These are phyloP conservation scores for Plebejus argus DNA, from an alignment of 2,888 invertebrate genomes.

Conservation along the genomic window DNA sequence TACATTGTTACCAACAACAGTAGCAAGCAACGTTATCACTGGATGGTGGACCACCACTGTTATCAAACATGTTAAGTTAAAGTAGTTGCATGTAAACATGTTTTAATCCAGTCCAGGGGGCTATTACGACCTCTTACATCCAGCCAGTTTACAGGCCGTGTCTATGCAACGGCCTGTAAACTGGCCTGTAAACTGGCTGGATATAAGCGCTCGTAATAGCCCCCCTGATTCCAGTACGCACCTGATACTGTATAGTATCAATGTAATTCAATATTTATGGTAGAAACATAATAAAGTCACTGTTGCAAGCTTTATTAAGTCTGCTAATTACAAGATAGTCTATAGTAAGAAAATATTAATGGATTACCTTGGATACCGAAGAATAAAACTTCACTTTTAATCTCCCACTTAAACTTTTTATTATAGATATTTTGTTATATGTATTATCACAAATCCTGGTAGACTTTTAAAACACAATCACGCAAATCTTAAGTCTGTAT, in stretches of 20 bases:
- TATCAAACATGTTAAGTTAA: no score
- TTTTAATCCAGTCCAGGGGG: not conserved
- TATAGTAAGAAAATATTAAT: conserved; percentile 43
- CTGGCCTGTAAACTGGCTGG: no score
- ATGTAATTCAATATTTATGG: not conserved
- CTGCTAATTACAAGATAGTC: not conserved
- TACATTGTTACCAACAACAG: not conserved
- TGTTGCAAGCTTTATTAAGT: not conserved
- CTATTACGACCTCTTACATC: no score
- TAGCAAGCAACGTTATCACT: not conserved
- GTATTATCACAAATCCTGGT: conserved; percentile 88
- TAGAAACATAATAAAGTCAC: not conserved
- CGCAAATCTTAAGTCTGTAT: conserved; percentile 78
- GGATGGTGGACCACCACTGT: not conserved
- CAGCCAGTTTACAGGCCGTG: no score
- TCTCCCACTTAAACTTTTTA: conserved; percentile 82
- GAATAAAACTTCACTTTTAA: conserved; percentile 79
- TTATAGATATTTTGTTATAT: conserved; percentile 84
- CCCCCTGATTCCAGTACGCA: not conserved
- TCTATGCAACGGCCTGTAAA: no score
- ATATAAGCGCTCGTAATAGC: no score
- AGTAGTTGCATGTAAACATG: not conserved
- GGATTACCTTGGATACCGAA: conserved; percentile 64
- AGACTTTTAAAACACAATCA: conserved; percentile 85
- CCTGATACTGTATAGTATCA: not conserved